Evolutionary conservation across 2,888 invertebrate species (phyloP).

Genomic region (Hybos culiciformis): DNA sequence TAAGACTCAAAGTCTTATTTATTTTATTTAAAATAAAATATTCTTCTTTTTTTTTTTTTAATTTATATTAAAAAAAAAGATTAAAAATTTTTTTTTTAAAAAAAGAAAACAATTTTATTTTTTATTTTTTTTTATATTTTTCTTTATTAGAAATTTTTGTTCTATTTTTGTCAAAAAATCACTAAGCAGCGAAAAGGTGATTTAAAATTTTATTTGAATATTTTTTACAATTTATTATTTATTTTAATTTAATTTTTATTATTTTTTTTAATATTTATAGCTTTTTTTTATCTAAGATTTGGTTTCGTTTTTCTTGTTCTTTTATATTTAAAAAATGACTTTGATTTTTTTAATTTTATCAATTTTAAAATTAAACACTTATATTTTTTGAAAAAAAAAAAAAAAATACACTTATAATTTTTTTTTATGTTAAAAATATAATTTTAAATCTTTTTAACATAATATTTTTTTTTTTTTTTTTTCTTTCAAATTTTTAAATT

Average conservation of each 20-base stretch:
- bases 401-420: too few species aligned
- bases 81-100: neutral
- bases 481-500: too few species aligned
- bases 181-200: constrained; percentile 11
- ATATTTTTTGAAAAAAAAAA: neutral
- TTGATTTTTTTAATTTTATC: neutral
- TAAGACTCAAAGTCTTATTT: neutral
- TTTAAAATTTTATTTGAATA: too few species aligned
- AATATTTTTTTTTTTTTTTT: too few species aligned
- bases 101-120: neutral
- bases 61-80: neutral
- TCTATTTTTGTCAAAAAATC: neutral
- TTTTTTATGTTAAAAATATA: too few species aligned
- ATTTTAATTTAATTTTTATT: too few species aligned
- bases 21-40: neutral
- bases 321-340: constrained; percentile 11
- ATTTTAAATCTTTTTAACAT: too few species aligned
- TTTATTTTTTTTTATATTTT: too few species aligned
- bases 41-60: neutral
- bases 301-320: constrained; percentile 2
- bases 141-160: neutral
- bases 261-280: too few species aligned
- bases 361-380: neutral
- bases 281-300: constrained; percentile 2
- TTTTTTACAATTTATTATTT: too few species aligned